Evolutionary conservation across 2,888 invertebrate genomes (phyloP).

Genomic region (Netelia inedita): DNA sequence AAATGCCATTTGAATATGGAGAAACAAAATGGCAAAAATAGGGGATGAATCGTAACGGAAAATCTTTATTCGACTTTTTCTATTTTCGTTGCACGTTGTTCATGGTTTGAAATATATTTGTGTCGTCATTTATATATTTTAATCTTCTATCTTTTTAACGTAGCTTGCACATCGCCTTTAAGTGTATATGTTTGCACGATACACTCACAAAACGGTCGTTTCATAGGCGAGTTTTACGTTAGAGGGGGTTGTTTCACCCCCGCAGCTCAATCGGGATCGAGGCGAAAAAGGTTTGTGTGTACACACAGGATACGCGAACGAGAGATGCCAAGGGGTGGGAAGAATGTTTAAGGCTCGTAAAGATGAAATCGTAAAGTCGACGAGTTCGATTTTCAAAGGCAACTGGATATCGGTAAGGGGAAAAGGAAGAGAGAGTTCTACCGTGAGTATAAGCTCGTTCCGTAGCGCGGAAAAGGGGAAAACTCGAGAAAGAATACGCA

Average conservation of each 20-base stretch:
- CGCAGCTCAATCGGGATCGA: neutral
- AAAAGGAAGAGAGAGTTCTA: constrained; percentile 13
- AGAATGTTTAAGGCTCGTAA: constrained; percentile 59
- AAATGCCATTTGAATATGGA: too few relatives aligned
- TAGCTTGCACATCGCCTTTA: too few relatives aligned
- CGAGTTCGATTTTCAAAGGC: constrained; percentile 60
- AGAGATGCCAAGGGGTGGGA: constrained; percentile 16
- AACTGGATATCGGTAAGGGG: neutral
- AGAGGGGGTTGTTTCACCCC: neutral
- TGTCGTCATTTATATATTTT: too few relatives aligned
- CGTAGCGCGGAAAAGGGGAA: constrained; percentile 22
- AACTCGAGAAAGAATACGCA: constrained; percentile 27
- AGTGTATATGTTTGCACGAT: too few relatives aligned
- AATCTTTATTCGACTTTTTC: too few relatives aligned
- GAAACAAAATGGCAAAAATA: too few relatives aligned
- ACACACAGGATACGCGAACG: neutral
- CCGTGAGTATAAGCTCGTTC: constrained; percentile 15
- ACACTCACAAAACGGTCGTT: too few relatives aligned
- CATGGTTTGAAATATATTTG: too few relatives aligned
- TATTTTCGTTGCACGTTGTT: too few relatives aligned
- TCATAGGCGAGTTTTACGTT: neutral
- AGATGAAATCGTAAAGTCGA: constrained; percentile 62
- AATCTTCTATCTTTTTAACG: too few relatives aligned
- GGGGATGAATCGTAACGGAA: too few relatives aligned
- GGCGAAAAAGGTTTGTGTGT: neutral